Evolutionary conservation across 2,113 vertebrate genomes (phyloP).

Genomic region (Sarotherodon lohbergeri): DNA sequence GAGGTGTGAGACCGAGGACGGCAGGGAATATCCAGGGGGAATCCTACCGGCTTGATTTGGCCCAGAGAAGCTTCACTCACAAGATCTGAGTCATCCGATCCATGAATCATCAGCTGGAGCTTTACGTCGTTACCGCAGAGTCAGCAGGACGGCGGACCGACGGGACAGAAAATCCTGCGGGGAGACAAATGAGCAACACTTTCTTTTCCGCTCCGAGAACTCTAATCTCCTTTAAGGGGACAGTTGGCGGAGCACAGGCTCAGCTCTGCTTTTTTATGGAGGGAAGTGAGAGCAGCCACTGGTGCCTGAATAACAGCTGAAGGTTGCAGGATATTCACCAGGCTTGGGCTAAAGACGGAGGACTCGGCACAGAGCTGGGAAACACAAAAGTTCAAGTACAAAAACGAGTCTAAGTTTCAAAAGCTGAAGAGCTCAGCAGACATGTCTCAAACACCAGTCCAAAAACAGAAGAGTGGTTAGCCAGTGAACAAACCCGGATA

Average conservation of each 20-base stretch:
- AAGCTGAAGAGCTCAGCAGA: background rate
- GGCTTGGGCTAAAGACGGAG: background rate
- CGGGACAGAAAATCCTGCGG: background rate
- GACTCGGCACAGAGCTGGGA: background rate
- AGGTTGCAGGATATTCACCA: background rate
- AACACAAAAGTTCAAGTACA: background rate
- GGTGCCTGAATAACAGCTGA: background rate
- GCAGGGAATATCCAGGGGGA: slow-evolving; percentile 9
- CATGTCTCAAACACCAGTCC: background rate
- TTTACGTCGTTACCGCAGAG: slow-evolving; percentile 1
- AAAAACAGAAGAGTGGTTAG: background rate
- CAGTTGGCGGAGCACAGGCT: background rate
- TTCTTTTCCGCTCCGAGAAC: background rate
- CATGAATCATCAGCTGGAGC: background rate
- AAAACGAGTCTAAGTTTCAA: background rate
- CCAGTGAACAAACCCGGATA: background rate
- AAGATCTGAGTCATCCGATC: slow-evolving; percentile 28
- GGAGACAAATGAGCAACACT: background rate
- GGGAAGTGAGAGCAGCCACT: background rate
- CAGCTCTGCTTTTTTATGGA: background rate
- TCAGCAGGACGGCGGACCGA: background rate
- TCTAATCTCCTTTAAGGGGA: background rate
- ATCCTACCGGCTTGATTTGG: slow-evolving; percentile 17
- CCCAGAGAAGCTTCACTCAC: background rate
- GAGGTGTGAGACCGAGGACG: background rate